Evolutionary conservation across 1,140 invertebrate species (phyloP).

Genomic region (Acromyrmex heyeri): DNA sequence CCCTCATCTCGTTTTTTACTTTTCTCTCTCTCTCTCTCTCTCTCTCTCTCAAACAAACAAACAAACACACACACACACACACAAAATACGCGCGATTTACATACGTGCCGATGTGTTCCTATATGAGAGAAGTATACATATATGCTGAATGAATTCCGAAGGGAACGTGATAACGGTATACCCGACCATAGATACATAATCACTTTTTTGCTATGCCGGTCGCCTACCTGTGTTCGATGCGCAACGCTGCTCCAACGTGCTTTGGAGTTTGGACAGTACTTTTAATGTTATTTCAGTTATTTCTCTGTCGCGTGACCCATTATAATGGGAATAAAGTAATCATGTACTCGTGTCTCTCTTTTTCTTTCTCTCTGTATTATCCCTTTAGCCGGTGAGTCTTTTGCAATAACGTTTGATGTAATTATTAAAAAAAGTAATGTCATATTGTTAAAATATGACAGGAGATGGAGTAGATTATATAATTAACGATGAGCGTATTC

Average conservation of each 20-base stretch:
- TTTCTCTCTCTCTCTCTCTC: too few relatives aligned
- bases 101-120: constrained; percentile 41
- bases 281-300: constrained; percentile 43
- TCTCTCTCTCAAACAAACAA: too few relatives aligned
- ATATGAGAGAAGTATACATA: constrained; percentile 14
- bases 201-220: constrained; percentile 37
- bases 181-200: constrained; percentile 45
- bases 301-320: constrained; percentile 49
- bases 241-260: constrained; percentile 21
- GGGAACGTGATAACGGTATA: constrained; percentile 29
- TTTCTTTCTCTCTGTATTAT: background rate
- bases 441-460: background rate
- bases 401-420: constrained; percentile 11
- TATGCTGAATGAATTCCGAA: constrained; percentile 46
- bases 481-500: background rate
- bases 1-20: background rate
- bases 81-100: constrained; percentile 27
- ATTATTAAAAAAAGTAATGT: constrained; percentile 29
- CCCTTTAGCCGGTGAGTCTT: constrained; percentile 24
- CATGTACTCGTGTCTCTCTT: background rate
- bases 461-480: background rate
- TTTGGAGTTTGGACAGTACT: constrained; percentile 55
- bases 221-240: constrained; percentile 44
- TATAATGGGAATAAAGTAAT: constrained; percentile 57
- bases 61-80: background rate